A percentile compares a stretch with the other conserved stretches of the same genome.
phyloP scores from a whole-genome alignment of 2,113 vertebrate species.

The Campylomormyrus numenius region DNA sequence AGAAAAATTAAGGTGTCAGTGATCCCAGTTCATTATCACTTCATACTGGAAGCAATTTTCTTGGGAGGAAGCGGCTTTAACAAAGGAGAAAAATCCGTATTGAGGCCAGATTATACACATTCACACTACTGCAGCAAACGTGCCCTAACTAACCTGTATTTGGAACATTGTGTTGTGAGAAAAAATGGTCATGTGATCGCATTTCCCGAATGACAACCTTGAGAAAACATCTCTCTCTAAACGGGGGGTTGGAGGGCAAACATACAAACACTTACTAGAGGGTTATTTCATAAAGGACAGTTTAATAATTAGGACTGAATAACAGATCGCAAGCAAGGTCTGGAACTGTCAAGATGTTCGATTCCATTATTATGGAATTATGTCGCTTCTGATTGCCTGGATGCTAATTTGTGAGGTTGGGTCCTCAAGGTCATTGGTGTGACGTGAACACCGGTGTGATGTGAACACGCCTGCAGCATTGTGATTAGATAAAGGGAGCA shows the following conservation, averaged over 20 bases:
- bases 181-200: neutral
- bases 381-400: neutral
- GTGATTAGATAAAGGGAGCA: neutral
- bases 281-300: neutral
- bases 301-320: neutral
- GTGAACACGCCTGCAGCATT: neutral
- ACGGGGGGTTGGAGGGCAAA: neutral
- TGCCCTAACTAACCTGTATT: no score
- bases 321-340: neutral
- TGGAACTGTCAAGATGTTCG: neutral
- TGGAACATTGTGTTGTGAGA: neutral
- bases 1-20: neutral
- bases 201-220: neutral
- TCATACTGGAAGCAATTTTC: neutral
- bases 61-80: neutral
- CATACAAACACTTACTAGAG: neutral
- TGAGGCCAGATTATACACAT: neutral
- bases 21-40: neutral
- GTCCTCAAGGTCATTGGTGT: neutral
- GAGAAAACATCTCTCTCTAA: neutral
- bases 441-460: neutral
- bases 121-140: neutral
- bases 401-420: neutral
- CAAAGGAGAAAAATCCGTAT: neutral
- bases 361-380: neutral